Percentiles rank a stretch among this genome's conserved stretches.
Conservation (phyloP, 2,113 vertebrate genomes). For the Caranx melampygus region DNA sequence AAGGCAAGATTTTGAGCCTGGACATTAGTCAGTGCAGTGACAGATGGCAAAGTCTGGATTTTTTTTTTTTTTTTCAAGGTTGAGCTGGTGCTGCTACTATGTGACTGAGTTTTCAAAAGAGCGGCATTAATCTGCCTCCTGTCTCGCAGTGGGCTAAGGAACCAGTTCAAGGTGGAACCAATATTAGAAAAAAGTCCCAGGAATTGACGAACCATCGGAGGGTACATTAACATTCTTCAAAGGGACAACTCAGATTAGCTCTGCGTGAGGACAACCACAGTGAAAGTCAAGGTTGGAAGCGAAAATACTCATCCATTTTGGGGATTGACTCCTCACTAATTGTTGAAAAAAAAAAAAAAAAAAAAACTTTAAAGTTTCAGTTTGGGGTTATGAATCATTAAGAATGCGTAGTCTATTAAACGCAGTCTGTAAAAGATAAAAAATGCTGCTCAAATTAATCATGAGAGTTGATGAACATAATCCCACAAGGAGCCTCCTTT, state of each 20-base stretch:
- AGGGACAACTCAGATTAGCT: constrained; percentile 25
- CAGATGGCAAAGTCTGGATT: constrained; percentile 78
- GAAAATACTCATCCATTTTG: neutral
- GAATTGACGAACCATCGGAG: constrained; percentile 62
- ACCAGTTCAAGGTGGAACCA: constrained; percentile 80
- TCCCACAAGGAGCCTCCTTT: constrained; percentile 19
- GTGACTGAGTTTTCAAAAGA: constrained; percentile 77
- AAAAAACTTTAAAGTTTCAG: neutral
- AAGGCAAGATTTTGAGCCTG: constrained; percentile 67
- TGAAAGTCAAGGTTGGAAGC: neutral
- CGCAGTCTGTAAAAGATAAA: neutral
- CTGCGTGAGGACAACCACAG: constrained; percentile 9
- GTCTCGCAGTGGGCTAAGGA: constrained; percentile 66
- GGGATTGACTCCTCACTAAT: neutral
- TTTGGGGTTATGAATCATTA: neutral
- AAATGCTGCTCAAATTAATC: constrained; percentile 29
- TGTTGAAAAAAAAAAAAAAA: too few relatives aligned
- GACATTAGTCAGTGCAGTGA: constrained; percentile 66
- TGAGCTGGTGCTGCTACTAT: constrained; percentile 54
- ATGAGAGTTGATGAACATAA: constrained; percentile 37
- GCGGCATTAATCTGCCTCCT: constrained; percentile 77
- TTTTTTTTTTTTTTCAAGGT: constrained; percentile 71
- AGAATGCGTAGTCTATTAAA: neutral
- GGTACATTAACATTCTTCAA: constrained; percentile 47
- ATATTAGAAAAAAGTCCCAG: constrained; percentile 54